Evolutionary conservation across 2,113 vertebrate species (phyloP), one percentile per base, ranked within the genome.

Genomic region (Athene noctua): DNA sequence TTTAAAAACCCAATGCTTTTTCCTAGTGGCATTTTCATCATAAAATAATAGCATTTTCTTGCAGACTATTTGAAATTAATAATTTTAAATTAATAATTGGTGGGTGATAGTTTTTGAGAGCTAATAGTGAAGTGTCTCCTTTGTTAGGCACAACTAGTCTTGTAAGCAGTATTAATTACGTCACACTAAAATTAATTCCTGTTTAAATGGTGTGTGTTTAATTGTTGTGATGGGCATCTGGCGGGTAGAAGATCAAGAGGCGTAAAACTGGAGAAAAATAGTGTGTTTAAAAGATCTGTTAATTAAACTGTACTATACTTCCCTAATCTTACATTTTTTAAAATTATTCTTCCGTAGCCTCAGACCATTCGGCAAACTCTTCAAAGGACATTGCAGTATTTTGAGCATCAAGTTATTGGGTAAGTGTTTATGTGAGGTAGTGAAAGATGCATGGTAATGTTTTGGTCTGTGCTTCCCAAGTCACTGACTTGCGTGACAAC

Each of bases 361-460:
- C 99, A 99, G 98, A 99, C 98, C 72, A 99, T 99, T 97, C 98
- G 98, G 96, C 99, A 99, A 85, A 99, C 99, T 97, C 98, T 99
- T 72, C 99, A 99, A 98, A 99, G 99, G 98, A 99, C 99, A 19
- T 92, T 99, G 90, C 98, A 99, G 63, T 98, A 98, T 97, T 99
- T 99, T 97, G 99, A 98, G 86, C 98, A 98, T 95, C 99, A 99
- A 97, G 99, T 99, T 94, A 99, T 99, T 94, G 98, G 99, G 99
- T 99, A 98, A 98, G 98, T 97, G 70, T 90, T 90, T 73, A 72
- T 46, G 25, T 32, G 71, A 87, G 17, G 40, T n/a, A 54, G 40
- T 4, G 3, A 74, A 87, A 96, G 51, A 55, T 78, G 20, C 34
- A 15, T 25, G 42, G 13, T 27, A 65, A 26, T 73, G 10, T 32